Evolutionary conservation across 2,797 vertebrate species (phyloP), one percentile per base, ranked within the genome.

Genomic region (Anableps anableps): DNA sequence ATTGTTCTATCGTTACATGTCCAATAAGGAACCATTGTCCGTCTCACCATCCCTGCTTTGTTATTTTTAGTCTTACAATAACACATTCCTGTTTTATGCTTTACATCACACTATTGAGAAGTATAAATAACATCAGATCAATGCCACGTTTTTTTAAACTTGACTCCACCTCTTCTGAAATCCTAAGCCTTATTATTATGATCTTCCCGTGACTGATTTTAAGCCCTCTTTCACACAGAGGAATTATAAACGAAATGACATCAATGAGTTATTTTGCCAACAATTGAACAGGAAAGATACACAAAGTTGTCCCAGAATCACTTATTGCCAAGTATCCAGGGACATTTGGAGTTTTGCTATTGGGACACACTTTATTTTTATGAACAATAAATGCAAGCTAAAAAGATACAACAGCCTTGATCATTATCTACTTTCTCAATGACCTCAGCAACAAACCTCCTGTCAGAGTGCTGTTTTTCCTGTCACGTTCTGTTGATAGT

Each of bases 401-500:
- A 36, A 53, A 23, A 55, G 23, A 29, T 74, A 17, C 47, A 36
- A 13, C 48, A 36, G 38, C 51, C 34, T 9, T 11, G 36, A 55
- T 55, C 2, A 55, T 38, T 34, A 53, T 41, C 23, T 6, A 74
- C 48, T 23, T 31, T 11, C 17, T 48, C 26, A 45, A 10, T 11
- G n/a, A 43, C n/a, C 16, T 84, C 70, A 80, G 7, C 31, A 53
- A 75, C 70, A 85, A 70, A 82, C 74, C 38, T 45, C 31, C 71
- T 53, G 21, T 31, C 45, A 23, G n/a, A 75, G 45, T 29, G 45
- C 21, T 36, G 16, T 19, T 29, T 19, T 43, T 41, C 36, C 79
- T 45, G 43, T 29, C 7, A 38, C 5, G 48, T 75, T 83, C 26
- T 87, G 80, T 86, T 80, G 74, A 64, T 70, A 71, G 72, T 85